These are phyloP conservation scores for Acanthiza pusilla DNA, from an alignment of 2,797 vertebrate species.

Conservation along the genomic window DNA sequence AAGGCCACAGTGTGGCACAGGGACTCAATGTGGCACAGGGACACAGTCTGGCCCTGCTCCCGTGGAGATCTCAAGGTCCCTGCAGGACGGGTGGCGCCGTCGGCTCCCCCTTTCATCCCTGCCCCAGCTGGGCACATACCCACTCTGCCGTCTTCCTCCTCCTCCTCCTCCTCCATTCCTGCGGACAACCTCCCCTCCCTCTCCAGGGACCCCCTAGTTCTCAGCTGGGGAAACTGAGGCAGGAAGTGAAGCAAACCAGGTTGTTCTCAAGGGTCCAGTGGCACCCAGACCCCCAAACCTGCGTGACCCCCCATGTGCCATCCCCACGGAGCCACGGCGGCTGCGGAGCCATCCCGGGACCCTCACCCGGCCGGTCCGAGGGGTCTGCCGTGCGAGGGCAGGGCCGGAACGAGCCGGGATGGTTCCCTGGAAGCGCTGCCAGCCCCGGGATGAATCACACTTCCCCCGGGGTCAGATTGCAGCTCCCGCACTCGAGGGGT, in stretches of 20 bases:
- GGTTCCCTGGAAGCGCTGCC: not conserved
- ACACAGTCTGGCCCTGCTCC: not conserved
- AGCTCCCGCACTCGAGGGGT: accelerated
- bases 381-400: not conserved
- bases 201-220: not conserved
- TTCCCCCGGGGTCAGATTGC: not conserved
- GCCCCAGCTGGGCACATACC: not conserved
- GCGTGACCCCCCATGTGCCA: accelerated
- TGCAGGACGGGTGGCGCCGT: not conserved
- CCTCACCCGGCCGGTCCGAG: accelerated
- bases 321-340: accelerated
- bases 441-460: not conserved
- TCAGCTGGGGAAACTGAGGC: not conserved
- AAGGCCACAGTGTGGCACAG: too few species aligned
- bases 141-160: not conserved
- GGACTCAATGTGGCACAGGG: too few species aligned
- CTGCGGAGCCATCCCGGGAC: accelerated
- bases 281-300: not conserved
- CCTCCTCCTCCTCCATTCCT: not conserved
- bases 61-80: not conserved
- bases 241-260: accelerated
- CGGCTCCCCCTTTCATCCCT: not conserved
- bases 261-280: accelerated
- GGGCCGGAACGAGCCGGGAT: not conserved
- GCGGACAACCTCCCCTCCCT: not conserved